Evolutionary conservation across 2,113 vertebrate genomes (phyloP).

Genomic region (Hassar affinis): DNA sequence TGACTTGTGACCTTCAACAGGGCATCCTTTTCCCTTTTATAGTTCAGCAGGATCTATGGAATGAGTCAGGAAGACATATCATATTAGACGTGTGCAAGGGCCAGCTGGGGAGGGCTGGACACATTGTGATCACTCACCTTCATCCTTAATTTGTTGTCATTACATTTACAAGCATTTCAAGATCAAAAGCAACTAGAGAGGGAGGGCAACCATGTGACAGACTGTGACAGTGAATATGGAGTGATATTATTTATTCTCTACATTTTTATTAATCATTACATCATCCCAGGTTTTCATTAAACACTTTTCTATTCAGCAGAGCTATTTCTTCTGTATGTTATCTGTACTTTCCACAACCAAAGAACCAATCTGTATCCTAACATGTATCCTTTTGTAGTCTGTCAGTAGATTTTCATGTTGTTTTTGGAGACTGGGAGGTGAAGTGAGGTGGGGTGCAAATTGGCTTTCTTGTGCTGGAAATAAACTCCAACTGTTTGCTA

Average conservation of each 20-base stretch:
- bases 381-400: slow-evolving; percentile 22
- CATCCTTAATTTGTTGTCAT: slow-evolving; percentile 85
- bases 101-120: slow-evolving; percentile 61
- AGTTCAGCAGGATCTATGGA: slow-evolving; percentile 41
- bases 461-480: slow-evolving; percentile 50
- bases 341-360: not conserved
- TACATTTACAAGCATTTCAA: slow-evolving; percentile 80
- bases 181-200: slow-evolving; percentile 79
- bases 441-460: slow-evolving; percentile 38
- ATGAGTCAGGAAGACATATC: slow-evolving; percentile 68
- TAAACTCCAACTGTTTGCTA: slow-evolving; percentile 57
- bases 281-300: slow-evolving; percentile 30
- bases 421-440: slow-evolving; percentile 12
- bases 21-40: slow-evolving; percentile 4
- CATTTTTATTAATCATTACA: slow-evolving; percentile 31
- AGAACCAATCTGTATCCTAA: slow-evolving; percentile 28
- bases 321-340: slow-evolving; percentile 11
- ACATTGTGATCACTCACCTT: slow-evolving; percentile 78
- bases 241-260: slow-evolving; percentile 25
- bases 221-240: slow-evolving; percentile 59
- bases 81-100: slow-evolving; percentile 66
- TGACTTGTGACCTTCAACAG: slow-evolving; percentile 20
- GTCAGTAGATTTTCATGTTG: slow-evolving; percentile 39
- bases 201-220: slow-evolving; percentile 72
- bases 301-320: not conserved